phyloP scores from a whole-genome alignment of 2,113 vertebrate species.

The Proterorhinus semilunaris region DNA sequence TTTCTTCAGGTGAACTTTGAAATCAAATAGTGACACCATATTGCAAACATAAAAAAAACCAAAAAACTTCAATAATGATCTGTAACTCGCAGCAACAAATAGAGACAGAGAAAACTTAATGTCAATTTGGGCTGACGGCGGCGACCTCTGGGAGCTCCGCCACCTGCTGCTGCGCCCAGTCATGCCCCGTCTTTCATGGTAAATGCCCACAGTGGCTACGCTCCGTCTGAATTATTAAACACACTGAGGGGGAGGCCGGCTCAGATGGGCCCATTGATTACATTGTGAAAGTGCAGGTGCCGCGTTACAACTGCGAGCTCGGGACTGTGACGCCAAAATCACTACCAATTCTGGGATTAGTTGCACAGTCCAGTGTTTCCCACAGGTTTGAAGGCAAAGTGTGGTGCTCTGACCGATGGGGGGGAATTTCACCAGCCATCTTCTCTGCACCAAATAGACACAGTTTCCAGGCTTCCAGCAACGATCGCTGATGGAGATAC shows the following conservation, averaged over 20 bases:
- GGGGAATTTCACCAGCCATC: too few relatives aligned
- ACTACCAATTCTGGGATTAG: too few relatives aligned
- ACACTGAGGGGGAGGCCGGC: conserved; percentile 16
- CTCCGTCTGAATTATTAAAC: conserved; percentile 63
- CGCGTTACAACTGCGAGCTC: not conserved
- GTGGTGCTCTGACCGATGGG: too few relatives aligned
- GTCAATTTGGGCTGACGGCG: conserved; percentile 19
- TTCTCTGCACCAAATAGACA: too few relatives aligned
- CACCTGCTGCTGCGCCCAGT: conserved; percentile 53
- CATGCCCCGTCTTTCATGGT: conserved; percentile 43
- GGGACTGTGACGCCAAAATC: too few relatives aligned
- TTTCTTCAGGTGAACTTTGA: not conserved
- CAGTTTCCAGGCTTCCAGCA: too few relatives aligned
- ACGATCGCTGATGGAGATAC: too few relatives aligned
- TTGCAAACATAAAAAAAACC: not conserved
- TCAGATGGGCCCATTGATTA: conserved; percentile 48
- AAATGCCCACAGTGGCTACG: conserved; percentile 45
- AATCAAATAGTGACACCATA: not conserved
- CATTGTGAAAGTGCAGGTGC: conserved; percentile 10
- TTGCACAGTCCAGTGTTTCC: too few relatives aligned
- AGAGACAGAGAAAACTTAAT: not conserved
- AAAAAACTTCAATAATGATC: not conserved
- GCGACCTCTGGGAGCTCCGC: conserved; percentile 22
- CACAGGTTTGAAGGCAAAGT: too few relatives aligned
- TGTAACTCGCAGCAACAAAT: not conserved